Percentiles rank a stretch among this genome's conserved stretches.
Evolutionary conservation across 2,888 invertebrate species (phyloP).

Genomic region (Oscheius onirici): DNA sequence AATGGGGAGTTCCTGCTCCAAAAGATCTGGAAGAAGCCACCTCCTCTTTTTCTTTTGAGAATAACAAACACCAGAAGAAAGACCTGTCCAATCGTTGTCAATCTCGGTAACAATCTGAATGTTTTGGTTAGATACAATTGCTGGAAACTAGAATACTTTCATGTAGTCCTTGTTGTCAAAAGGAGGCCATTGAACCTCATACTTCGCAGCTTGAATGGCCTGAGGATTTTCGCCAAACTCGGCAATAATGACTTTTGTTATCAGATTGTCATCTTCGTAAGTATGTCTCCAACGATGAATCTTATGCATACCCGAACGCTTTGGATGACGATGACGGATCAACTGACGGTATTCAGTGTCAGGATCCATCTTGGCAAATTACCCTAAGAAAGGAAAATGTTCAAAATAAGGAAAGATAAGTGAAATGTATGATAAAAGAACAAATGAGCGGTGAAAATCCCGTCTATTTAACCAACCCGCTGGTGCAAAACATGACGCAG

Average conservation of each 20-base stretch:
- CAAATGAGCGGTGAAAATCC: not conserved
- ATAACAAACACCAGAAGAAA: not conserved
- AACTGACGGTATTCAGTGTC: not conserved
- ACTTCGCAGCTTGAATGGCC: not conserved
- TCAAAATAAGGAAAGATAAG: not conserved
- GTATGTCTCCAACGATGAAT: slow-evolving; percentile 10
- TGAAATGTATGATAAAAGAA: not conserved
- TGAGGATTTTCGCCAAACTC: not conserved
- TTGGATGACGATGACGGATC: not conserved
- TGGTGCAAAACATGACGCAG: not conserved
- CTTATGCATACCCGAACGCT: not conserved
- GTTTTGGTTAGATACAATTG: not conserved
- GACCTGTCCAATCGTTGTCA: not conserved
- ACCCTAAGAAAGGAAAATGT: not conserved
- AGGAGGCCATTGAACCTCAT: too few species aligned
- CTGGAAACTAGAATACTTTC: not conserved
- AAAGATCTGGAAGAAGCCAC: not conserved
- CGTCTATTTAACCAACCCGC: not conserved
- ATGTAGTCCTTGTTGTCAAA: not conserved
- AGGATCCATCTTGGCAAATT: not conserved
- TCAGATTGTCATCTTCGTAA: not conserved
- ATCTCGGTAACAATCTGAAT: not conserved
- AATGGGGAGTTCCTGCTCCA: not conserved
- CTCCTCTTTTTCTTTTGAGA: not conserved
- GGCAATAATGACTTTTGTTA: not conserved